Percentiles rank a stretch among this genome's conserved stretches.
Conservation (phyloP, 2,797 vertebrate genomes). For the Todus mexicanus region DNA sequence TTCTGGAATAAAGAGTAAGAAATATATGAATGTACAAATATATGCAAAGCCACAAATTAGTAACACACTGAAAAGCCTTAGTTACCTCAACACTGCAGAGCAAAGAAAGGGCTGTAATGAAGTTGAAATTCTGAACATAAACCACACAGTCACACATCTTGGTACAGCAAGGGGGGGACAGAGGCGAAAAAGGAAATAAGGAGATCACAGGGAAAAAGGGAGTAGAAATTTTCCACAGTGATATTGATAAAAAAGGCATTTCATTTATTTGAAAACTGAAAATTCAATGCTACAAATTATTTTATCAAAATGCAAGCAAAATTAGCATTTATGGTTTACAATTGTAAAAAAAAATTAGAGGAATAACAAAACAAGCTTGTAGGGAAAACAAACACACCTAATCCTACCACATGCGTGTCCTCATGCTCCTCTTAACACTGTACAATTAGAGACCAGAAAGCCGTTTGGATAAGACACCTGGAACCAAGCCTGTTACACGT, state of each 20-base stretch:
- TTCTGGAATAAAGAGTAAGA: slow-evolving; percentile 79
- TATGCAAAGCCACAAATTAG: neutral
- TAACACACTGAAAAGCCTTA: neutral
- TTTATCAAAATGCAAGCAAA: neutral
- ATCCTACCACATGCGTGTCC: neutral
- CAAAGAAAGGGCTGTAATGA: neutral
- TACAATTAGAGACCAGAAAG: neutral
- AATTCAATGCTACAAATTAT: neutral
- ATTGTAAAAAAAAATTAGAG: neutral
- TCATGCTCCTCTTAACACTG: neutral
- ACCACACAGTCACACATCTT: neutral
- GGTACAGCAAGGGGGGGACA: neutral
- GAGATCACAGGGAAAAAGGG: neutral
- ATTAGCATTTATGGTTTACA: neutral
- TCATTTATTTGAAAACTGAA: neutral
- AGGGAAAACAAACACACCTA: neutral
- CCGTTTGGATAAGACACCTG: neutral
- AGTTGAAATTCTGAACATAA: neutral
- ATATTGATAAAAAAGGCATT: neutral
- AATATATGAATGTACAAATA: neutral
- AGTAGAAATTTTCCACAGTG: neutral
- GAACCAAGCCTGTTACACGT: neutral
- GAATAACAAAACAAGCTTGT: neutral
- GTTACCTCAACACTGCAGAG: neutral
- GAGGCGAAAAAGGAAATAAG: neutral